Conservation (phyloP, 1,140 invertebrate genomes). For the Pseudomyrmex concolor region DNA sequence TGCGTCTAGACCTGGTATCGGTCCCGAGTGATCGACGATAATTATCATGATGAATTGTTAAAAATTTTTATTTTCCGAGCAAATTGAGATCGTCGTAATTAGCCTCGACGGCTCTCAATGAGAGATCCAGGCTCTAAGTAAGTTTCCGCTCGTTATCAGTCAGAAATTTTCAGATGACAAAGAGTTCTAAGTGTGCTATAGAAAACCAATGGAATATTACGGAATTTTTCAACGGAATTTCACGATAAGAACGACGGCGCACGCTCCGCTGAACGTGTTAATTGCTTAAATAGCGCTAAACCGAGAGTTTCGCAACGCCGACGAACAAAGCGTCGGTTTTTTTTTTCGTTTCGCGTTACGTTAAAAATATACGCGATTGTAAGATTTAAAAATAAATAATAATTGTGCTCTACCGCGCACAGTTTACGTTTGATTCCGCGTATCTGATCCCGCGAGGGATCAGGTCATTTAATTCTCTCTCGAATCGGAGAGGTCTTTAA, state of each 20-base stretch:
- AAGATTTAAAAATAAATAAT: neutral
- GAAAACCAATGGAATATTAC: constrained; percentile 35
- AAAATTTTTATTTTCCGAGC: too few relatives aligned
- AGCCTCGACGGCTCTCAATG: neutral
- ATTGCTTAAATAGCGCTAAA: neutral
- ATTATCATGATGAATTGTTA: too few relatives aligned
- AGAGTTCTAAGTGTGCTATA: constrained; percentile 11
- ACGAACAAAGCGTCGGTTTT: neutral
- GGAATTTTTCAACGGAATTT: constrained; percentile 9
- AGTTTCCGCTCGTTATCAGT: neutral
- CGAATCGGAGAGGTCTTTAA: too few relatives aligned
- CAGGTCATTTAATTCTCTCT: too few relatives aligned
- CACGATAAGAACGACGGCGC: neutral
- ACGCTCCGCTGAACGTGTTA: constrained; percentile 23
- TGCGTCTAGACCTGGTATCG: too few relatives aligned
- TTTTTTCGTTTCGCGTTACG: neutral
- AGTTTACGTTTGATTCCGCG: too few relatives aligned
- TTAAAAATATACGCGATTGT: neutral
- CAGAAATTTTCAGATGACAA: neutral
- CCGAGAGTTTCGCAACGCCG: neutral
- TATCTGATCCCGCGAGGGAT: too few relatives aligned
- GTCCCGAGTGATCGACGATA: too few relatives aligned
- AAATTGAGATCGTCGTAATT: neutral
- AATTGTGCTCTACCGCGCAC: too few relatives aligned
- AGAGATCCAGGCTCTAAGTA: too few relatives aligned